phyloP scores from a whole-genome alignment of 1,140 invertebrate genomes.

The Atta colombica region DNA sequence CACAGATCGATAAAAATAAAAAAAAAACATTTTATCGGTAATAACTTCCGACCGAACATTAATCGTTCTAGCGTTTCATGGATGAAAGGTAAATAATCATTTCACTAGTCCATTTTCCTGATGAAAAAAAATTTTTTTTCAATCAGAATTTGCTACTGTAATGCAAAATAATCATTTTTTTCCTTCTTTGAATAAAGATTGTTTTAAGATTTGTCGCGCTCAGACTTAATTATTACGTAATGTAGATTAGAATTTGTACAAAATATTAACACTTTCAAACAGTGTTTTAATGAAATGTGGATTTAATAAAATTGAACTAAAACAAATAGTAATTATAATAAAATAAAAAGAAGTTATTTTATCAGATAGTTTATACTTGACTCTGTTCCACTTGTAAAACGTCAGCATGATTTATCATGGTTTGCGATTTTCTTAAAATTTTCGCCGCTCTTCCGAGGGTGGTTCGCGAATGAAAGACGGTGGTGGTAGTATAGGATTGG shows the following conservation, averaged over 20 bases:
- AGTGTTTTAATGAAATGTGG: neutral
- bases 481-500: conserved; percentile 67
- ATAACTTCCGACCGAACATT: conserved; percentile 39
- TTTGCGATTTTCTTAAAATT: conserved; percentile 84
- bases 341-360: neutral
- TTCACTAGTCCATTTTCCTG: conserved; percentile 58
- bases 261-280: neutral
- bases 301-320: neutral
- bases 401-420: conserved; percentile 71
- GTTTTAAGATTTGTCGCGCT: neutral
- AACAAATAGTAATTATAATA: neutral
- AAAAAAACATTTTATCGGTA: conserved; percentile 52
- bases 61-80: conserved; percentile 56
- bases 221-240: neutral
- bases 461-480: conserved; percentile 66
- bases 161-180: conserved; percentile 5
- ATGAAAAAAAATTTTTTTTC: conserved; percentile 64
- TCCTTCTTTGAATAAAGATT: neutral
- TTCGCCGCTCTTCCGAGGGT: conserved; percentile 77
- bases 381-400: conserved; percentile 12
- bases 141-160: neutral
- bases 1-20: conserved; percentile 36
- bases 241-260: neutral
- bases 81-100: conserved; percentile 61
- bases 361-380: neutral